phyloP scores from a whole-genome alignment of 2,888 invertebrate genomes.

The Polyommatus iphigenia region DNA sequence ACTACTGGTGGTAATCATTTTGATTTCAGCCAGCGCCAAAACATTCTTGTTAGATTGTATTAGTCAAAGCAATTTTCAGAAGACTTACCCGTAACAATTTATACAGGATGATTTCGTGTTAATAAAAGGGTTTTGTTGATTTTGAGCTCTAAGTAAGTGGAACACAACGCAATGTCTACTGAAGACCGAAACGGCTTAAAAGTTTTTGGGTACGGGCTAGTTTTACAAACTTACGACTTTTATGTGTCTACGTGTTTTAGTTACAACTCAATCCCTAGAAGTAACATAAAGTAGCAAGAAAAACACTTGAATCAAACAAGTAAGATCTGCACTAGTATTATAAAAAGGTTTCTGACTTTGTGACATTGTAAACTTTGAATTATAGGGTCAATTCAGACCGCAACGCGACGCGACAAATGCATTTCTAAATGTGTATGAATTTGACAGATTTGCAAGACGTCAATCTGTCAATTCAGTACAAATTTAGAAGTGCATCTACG shows the following conservation, averaged over 20 bases:
- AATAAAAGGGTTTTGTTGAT: conserved; percentile 14
- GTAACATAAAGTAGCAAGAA: not conserved
- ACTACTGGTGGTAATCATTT: too few relatives aligned
- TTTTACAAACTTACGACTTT: conserved; percentile 9
- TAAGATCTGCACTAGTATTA: not conserved
- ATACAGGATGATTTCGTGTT: not conserved
- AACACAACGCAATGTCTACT: not conserved
- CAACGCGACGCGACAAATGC: too few relatives aligned
- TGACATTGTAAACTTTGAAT: too few relatives aligned
- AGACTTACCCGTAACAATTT: not conserved
- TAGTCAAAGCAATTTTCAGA: not conserved
- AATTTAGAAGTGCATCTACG: too few relatives aligned
- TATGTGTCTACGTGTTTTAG: conserved; percentile 6
- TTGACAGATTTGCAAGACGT: too few relatives aligned
- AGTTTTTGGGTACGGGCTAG: not conserved
- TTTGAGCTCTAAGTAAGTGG: conserved; percentile 5
- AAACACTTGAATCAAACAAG: not conserved
- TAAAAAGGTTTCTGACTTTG: too few relatives aligned
- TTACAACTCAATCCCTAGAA: conserved; percentile 1
- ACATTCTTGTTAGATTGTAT: too few relatives aligned
- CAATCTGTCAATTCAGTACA: too few relatives aligned
- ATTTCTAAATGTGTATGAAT: too few relatives aligned
- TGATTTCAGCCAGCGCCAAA: too few relatives aligned
- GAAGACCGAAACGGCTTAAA: conserved; percentile 3
- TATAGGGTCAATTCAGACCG: too few relatives aligned